Evolutionary conservation across 2,888 invertebrate genomes (phyloP).

Genomic region (Spicauda simplicius): DNA sequence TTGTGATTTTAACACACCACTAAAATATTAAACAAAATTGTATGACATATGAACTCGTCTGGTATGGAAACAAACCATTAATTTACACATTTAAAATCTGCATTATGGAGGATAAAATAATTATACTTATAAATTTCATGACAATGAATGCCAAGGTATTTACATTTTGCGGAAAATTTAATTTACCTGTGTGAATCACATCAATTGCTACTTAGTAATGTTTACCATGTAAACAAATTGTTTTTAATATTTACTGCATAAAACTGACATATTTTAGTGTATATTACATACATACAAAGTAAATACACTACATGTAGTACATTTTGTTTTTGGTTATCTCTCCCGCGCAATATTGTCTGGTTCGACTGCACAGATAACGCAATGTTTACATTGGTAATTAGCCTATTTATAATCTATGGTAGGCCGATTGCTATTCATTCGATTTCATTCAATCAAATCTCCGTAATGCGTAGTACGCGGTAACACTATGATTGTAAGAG

Average conservation of each 20-base stretch:
- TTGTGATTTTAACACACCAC: too few species aligned
- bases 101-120: not conserved
- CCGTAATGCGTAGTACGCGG: not conserved
- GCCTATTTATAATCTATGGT: slow-evolving; percentile 22
- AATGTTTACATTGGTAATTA: slow-evolving; percentile 38
- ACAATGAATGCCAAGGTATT: too few species aligned
- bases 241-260: not conserved
- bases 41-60: too few species aligned
- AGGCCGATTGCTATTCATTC: slow-evolving; percentile 21
- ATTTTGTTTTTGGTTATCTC: slow-evolving; percentile 6
- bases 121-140: not conserved
- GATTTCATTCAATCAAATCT: slow-evolving; percentile 16
- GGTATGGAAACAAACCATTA: too few species aligned
- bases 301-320: too few species aligned
- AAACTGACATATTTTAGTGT: not conserved
- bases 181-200: too few species aligned
- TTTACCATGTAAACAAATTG: not conserved
- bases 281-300: not conserved
- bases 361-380: slow-evolving; percentile 21
- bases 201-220: not conserved
- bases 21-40: too few species aligned
- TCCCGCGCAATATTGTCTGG: slow-evolving; percentile 11
- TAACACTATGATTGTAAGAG: not conserved
- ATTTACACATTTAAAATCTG: too few species aligned
- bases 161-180: too few species aligned